phyloP scores from a whole-genome alignment of 2,113 vertebrate species.

The Heptranchias perlo region DNA sequence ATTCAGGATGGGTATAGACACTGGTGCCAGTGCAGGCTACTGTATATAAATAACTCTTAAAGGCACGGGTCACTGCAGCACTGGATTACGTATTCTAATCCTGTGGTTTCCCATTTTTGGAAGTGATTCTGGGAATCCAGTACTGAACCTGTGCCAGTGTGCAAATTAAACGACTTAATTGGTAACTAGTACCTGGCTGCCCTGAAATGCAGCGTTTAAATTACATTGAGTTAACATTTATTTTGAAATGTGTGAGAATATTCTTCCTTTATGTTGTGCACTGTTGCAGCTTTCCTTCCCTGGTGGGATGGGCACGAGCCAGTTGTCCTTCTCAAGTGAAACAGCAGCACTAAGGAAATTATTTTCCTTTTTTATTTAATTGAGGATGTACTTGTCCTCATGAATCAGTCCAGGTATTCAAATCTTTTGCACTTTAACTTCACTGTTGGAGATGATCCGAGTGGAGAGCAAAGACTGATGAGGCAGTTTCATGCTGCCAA shows the following conservation, averaged over 20 bases:
- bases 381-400: slow-evolving; percentile 8
- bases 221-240: neutral
- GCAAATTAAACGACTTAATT: neutral
- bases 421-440: neutral
- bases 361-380: neutral
- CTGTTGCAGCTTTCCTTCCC: neutral
- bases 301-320: neutral
- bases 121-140: neutral
- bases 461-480: slow-evolving; percentile 15
- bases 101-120: neutral
- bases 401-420: neutral
- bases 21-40: neutral
- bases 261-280: neutral
- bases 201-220: neutral
- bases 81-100: neutral
- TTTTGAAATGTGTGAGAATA: no score
- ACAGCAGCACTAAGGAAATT: neutral
- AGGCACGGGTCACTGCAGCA: neutral
- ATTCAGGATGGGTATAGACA: neutral
- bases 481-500: neutral
- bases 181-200: neutral
- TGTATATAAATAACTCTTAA: neutral
- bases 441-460: neutral
- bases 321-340: neutral
- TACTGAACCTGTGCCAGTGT: neutral